Conservation (phyloP, 1,140 invertebrate genomes). For the Ceratosolen fusciceps region DNA sequence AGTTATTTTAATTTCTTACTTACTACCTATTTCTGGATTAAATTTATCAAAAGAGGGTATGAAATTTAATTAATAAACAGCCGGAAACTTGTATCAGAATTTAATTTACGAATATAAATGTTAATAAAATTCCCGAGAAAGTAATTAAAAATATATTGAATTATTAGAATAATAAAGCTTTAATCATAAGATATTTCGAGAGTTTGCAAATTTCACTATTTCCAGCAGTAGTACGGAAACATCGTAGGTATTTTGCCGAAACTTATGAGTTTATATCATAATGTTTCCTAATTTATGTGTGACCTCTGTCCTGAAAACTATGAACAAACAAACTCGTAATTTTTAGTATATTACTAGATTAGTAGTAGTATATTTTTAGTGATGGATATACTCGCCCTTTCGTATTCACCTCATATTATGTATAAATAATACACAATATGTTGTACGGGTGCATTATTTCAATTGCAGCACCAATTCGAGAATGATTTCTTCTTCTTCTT, state of each 20-base stretch:
- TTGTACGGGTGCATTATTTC: no score
- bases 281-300: background rate
- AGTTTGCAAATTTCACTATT: background rate
- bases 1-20: no score
- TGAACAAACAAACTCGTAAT: constrained; percentile 8
- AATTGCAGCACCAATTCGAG: no score
- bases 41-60: no score
- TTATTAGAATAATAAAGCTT: background rate
- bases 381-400: no score
- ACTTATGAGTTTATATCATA: background rate
- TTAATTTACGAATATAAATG: no score
- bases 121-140: background rate
- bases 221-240: background rate
- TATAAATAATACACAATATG: no score
- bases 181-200: background rate
- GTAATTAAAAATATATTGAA: background rate
- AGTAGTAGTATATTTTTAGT: background rate
- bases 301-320: background rate
- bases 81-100: no score
- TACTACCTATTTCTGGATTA: no score
- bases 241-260: background rate
- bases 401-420: no score
- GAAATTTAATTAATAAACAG: no score
- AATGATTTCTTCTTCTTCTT: no score
- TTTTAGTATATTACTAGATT: background rate